Base-by-base conservation (phyloP, 2,797 vertebrate genomes). In the Arnoldichthys spilopterus region DNA sequence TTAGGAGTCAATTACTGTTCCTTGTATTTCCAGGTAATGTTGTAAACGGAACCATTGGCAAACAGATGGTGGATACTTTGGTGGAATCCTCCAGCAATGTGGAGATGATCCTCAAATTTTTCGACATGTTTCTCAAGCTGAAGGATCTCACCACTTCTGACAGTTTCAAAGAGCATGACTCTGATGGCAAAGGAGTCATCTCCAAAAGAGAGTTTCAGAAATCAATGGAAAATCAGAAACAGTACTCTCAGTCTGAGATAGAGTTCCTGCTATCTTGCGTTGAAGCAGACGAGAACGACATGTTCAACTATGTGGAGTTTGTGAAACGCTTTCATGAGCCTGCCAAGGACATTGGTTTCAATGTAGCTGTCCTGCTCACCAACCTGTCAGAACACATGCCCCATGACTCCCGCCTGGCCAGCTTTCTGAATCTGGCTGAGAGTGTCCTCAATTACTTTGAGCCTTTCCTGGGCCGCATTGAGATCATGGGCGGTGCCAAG, bases 101-200 rank as follows among this genome's bases (percentile, higher is more conserved):
- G 85, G 98, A 99, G 92, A 98, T 99, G 97, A 99, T 99, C 87
- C 93, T 99, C 54, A 99, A 99, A 87, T 99, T 99, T 91, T 99
- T 99, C 56, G 98, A 99, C 90, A 99, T 99, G 98, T 99, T 99
- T 90, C 96, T 99, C 82, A 99, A 99, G 90, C 88, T 99, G 87
- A 99, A 99, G 90, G 98, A 99, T 86, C 92, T 99, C 86, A 99
- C 97, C 32, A 95, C 94, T 70, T 99, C 98, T 0, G 98, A 99
- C 80, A 94, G 94, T 89, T 99, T 99, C 89, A 97, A 96, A 87
- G 97, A 98, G 76, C 95, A 96, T 30, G 98, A 99, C 86, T 91
- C 94, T 0, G 97, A 99, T 74, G 93, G 95, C 69, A 99, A 98
- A 92, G 98, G 98, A 22, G 93, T 98, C 6, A 98, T 99, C 87